Percentiles rank a stretch among this genome's conserved stretches.
These are phyloP conservation scores for Avahi laniger DNA, from an alignment of 2,797 vertebrate species.

Conservation along the genomic window DNA sequence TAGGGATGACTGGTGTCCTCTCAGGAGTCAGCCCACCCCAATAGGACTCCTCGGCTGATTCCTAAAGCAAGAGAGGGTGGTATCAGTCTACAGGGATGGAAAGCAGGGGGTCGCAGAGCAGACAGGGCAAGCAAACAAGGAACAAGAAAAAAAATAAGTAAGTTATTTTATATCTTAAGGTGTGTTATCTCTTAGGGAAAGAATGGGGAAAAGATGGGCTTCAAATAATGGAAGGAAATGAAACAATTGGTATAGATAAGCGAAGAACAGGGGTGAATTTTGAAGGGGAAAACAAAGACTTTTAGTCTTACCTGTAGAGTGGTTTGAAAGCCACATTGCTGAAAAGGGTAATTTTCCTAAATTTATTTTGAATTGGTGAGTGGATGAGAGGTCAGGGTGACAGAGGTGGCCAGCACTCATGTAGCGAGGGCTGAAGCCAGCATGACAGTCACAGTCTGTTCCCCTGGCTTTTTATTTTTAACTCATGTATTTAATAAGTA, in stretches of 20 bases:
- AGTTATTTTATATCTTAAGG: background rate
- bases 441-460: background rate
- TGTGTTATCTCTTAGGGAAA: background rate
- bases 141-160: background rate
- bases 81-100: background rate
- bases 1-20: background rate
- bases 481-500: slow-evolving; percentile 20
- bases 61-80: background rate
- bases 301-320: background rate
- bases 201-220: background rate
- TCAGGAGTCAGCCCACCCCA: background rate
- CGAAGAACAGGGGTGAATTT: slow-evolving; percentile 32
- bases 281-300: slow-evolving; percentile 52
- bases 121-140: background rate
- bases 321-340: slow-evolving; percentile 4
- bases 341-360: slow-evolving; percentile 60
- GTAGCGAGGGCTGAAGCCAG: background rate
- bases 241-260: slow-evolving; percentile 43
- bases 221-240: slow-evolving; percentile 48
- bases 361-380: slow-evolving; percentile 61
- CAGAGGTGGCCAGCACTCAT: background rate
- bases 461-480: slow-evolving; percentile 24
- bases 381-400: slow-evolving; percentile 53
- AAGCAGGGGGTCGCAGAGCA: background rate
- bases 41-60: background rate